Percentiles rank a stretch among this genome's conserved stretches.
phyloP scores from a whole-genome alignment of 2,797 vertebrate genomes.

The Sebastes aleutianus region DNA sequence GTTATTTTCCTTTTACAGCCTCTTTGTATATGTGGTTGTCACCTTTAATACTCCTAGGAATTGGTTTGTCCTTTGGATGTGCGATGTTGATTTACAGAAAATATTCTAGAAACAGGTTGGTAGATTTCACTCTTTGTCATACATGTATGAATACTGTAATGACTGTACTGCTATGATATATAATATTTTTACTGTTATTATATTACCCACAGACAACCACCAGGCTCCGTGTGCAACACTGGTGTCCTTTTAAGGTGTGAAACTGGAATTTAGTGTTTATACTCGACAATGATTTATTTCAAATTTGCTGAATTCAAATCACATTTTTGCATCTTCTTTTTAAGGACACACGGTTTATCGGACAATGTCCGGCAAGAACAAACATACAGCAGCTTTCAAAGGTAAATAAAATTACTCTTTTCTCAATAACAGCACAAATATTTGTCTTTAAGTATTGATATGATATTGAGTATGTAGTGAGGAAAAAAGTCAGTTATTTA shows the following conservation, averaged over 20 bases:
- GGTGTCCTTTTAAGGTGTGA: background rate
- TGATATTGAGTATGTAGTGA: background rate
- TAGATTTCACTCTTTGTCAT: background rate
- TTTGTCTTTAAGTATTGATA: background rate
- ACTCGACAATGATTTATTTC: background rate
- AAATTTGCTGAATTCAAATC: background rate
- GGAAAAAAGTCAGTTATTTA: too few species aligned
- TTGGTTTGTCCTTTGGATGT: slow-evolving; percentile 19
- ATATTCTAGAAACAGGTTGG: slow-evolving; percentile 29
- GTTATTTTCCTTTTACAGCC: background rate
- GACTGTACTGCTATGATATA: background rate
- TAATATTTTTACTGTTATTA: background rate
- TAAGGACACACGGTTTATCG: background rate
- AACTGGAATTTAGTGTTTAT: background rate
- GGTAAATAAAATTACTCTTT: background rate
- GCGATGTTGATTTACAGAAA: slow-evolving; percentile 6
- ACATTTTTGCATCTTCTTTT: background rate
- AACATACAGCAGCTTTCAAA: background rate
- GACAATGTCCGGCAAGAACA: background rate
- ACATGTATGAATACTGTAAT: background rate
- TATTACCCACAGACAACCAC: background rate
- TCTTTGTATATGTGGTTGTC: background rate
- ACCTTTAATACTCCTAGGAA: background rate
- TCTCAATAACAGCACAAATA: background rate
- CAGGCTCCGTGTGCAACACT: background rate